phyloP scores from a whole-genome alignment of 2,888 invertebrate genomes.

The Phaonia tiefii region DNA sequence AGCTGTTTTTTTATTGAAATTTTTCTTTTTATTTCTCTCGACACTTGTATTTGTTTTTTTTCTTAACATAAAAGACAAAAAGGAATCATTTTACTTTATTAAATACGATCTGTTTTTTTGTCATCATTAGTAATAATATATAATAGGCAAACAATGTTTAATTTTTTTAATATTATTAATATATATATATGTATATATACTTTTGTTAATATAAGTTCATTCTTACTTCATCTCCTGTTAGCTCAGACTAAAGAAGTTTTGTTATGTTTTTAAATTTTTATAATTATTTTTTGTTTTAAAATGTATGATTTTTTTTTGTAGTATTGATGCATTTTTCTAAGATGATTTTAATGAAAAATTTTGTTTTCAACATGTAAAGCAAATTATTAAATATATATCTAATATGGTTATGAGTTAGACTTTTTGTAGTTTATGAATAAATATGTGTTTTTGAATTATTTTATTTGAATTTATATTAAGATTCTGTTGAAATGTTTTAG shows the following conservation, averaged over 20 bases:
- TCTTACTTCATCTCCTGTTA: constrained; percentile 40
- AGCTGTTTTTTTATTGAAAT: constrained; percentile 42
- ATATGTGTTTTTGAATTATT: too few species aligned
- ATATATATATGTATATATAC: constrained; percentile 5
- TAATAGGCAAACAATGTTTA: constrained; percentile 65
- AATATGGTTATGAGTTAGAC: neutral
- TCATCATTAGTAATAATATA: constrained; percentile 48
- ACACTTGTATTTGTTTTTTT: constrained; percentile 36
- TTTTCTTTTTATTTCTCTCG: constrained; percentile 55
- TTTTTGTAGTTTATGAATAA: neutral
- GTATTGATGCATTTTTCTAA: constrained; percentile 15
- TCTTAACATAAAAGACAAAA: constrained; percentile 59
- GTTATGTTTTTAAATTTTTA: constrained; percentile 15
- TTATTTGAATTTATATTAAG: too few species aligned
- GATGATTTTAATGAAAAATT: neutral
- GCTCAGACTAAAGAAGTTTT: constrained; percentile 38
- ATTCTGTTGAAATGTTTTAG: too few species aligned
- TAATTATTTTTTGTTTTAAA: neutral
- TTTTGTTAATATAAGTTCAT: constrained; percentile 52
- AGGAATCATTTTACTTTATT: constrained; percentile 52
- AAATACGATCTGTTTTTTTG: constrained; percentile 24
- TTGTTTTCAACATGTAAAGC: constrained; percentile 12
- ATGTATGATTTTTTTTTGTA: neutral
- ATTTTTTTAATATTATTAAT: constrained; percentile 34
- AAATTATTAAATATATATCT: too few species aligned